These are phyloP conservation scores for Oryzias dopingdopingensis DNA, from an alignment of 2,797 vertebrate species.

Conservation along the genomic window DNA sequence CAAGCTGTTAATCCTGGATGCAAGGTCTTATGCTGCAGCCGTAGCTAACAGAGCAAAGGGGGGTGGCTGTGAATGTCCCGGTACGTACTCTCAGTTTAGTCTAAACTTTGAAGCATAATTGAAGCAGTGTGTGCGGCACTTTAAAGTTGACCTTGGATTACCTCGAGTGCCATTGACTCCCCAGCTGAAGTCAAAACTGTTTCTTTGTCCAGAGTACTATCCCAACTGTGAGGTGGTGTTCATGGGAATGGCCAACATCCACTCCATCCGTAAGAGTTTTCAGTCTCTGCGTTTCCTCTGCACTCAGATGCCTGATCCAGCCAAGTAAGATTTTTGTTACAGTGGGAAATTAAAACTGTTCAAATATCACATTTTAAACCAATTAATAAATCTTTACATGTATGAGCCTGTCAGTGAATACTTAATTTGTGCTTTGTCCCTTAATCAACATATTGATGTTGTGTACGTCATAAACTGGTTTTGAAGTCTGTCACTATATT, in stretches of 20 bases:
- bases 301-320: conserved; percentile 97
- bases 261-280: conserved; percentile 98
- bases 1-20: conserved; percentile 94
- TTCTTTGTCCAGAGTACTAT: conserved; percentile 86
- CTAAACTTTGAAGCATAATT: conserved; percentile 6
- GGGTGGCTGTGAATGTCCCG: conserved; percentile 97
- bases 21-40: conserved; percentile 92
- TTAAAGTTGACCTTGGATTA: conserved; percentile 14
- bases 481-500: too few relatives aligned
- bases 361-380: too few relatives aligned
- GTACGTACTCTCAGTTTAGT: conserved; percentile 66
- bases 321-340: conserved; percentile 84
- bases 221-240: conserved; percentile 99
- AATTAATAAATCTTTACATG: too few relatives aligned
- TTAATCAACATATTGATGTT: too few relatives aligned
- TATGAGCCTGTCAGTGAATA: too few relatives aligned
- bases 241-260: conserved; percentile 99
- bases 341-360: too few relatives aligned
- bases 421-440: too few relatives aligned
- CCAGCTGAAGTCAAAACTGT: conserved; percentile 20
- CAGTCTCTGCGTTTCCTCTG: conserved; percentile 95
- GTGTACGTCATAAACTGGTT: too few relatives aligned
- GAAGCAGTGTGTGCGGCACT: conserved; percentile 13
- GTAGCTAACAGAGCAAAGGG: conserved; percentile 97
- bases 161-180: conserved; percentile 21